Evolutionary conservation across 2,797 vertebrate species (phyloP), one percentile per base, ranked within the genome.

Genomic region (Tachyglossus aculeatus): DNA sequence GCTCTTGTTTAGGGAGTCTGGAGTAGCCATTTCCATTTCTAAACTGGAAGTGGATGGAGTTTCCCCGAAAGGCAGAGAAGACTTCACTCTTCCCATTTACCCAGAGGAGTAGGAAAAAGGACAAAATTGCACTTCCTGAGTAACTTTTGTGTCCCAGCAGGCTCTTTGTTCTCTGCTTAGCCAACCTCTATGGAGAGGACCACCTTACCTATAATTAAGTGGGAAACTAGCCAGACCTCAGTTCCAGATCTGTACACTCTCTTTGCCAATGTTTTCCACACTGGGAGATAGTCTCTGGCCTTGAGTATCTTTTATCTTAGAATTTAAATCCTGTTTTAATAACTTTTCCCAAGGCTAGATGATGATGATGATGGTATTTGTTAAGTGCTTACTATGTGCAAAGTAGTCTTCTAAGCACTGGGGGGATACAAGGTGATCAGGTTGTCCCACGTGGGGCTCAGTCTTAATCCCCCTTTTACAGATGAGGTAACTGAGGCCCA

Each of bases 1-100:
- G 56, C 64, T 22, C 64, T 50, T 25, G 57, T n/a, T 50, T 3
- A 2, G 29, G 59, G 29, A 24, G 57, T 64, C 43, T 78, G 41
- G 62, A 37, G 12, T 70, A 81, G 71, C 56, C 32, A 55, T 74
- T 80, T 48, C 12, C 3, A 57, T 82, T 71, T 29, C 72, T 74
- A 79, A 82, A 71, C 59, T 37, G 52, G 60, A 27, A 67, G 18
- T 25, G 74, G 60, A 18, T 16, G 38, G 16, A 62, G 38, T 73
- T 86, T 74, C 21, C 4, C 22, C 53, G 71, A 16, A 1, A 2
- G 6, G 4, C 9, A 3, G 3, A n/a, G 71, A 5, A 1, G 51
- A 18, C 25, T 9, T 29, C 67, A 41, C 51, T 69, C 24, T 53
- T 75, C 54, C 44, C 72, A 36, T 29, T 18, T 9, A 32, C 11